These are phyloP conservation scores for Agrilus mali DNA, from an alignment of 2,888 invertebrate species.

Conservation along the genomic window DNA sequence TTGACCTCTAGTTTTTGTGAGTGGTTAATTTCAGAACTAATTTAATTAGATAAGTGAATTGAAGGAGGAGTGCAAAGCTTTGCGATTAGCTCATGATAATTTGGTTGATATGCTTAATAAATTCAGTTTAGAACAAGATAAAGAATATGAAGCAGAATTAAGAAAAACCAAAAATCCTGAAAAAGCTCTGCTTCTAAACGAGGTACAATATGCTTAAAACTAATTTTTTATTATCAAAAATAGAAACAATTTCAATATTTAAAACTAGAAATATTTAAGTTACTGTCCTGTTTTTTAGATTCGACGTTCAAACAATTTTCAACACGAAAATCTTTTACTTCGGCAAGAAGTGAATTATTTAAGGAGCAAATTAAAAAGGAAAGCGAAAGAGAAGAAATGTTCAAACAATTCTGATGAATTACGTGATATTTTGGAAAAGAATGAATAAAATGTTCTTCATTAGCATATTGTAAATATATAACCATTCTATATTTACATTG, in stretches of 20 bases:
- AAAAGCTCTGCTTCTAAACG: constrained; percentile 22
- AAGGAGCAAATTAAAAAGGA: background rate
- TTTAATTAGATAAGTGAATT: constrained; percentile 19
- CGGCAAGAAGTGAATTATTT: constrained; percentile 7
- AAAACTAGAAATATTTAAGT: too few relatives aligned
- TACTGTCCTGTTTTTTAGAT: too few relatives aligned
- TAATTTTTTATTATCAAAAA: background rate
- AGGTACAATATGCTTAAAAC: constrained; percentile 12
- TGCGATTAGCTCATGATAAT: constrained; percentile 25
- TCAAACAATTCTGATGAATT: too few relatives aligned
- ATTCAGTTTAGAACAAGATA: constrained; percentile 26
- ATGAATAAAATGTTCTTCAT: too few relatives aligned
- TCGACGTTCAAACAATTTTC: constrained; percentile 7
- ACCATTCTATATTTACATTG: too few relatives aligned
- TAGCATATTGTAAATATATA: too few relatives aligned
- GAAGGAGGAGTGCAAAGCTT: constrained; percentile 23
- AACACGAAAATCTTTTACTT: constrained; percentile 7
- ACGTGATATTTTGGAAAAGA: too few relatives aligned
- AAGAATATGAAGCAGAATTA: constrained; percentile 18
- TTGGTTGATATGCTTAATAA: constrained; percentile 23
- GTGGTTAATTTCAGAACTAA: background rate
- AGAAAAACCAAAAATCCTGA: constrained; percentile 18
- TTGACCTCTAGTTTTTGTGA: background rate
- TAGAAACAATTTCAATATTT: background rate
- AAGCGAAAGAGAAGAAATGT: too few relatives aligned